Conservation (phyloP, 1,140 invertebrate species). For the Zaprionus taronus region DNA sequence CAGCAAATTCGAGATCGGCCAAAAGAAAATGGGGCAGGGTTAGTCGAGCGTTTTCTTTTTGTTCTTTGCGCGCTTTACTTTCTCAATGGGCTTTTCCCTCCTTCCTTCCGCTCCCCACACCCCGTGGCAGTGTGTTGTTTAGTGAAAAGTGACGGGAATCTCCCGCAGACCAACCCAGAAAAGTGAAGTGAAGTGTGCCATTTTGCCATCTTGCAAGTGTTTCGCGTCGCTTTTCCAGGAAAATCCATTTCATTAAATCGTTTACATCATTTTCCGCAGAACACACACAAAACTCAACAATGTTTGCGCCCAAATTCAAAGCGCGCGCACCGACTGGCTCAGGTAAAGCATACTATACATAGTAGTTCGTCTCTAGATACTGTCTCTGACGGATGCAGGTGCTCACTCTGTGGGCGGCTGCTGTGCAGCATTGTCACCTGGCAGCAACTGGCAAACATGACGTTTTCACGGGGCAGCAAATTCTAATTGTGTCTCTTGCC, state of each 20-base stretch:
- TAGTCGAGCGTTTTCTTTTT: constrained; percentile 70
- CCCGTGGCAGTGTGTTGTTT: constrained; percentile 1
- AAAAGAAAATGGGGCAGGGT: constrained; percentile 76
- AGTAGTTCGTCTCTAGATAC: constrained; percentile 20
- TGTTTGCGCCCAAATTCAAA: constrained; percentile 91
- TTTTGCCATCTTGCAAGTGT: constrained; percentile 18
- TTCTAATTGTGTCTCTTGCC: neutral
- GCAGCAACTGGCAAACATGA: constrained; percentile 66
- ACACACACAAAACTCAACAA: constrained; percentile 83
- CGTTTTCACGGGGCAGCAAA: constrained; percentile 56
- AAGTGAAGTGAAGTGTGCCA: constrained; percentile 40
- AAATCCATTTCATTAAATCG: constrained; percentile 1
- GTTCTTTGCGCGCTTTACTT: constrained; percentile 27
- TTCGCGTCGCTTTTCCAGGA: neutral
- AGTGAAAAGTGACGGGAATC: neutral
- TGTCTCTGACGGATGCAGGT: constrained; percentile 39
- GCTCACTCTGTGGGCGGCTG: neutral
- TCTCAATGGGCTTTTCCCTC: constrained; percentile 7
- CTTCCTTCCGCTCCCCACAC: neutral
- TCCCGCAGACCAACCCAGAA: constrained; percentile 2
- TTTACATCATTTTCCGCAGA: constrained; percentile 70
- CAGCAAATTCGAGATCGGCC: constrained; percentile 24
- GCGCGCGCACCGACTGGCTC: constrained; percentile 88
- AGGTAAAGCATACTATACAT: constrained; percentile 86
- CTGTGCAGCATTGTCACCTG: constrained; percentile 31